Evolutionary conservation across 2,797 vertebrate species (phyloP).

Genomic region (Prionace glauca): DNA sequence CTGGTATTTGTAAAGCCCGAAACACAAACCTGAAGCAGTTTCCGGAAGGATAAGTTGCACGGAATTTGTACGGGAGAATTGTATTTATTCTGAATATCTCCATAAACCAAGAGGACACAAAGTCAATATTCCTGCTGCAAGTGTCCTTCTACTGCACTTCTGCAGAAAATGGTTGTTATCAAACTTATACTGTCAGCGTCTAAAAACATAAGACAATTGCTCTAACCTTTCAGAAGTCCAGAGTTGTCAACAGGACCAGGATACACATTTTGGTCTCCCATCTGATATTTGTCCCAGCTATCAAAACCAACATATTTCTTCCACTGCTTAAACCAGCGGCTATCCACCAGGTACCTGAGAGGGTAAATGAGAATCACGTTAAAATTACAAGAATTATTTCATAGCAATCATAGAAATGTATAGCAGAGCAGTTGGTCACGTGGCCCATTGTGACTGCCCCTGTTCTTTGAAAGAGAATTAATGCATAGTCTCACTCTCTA

Average conservation of each 20-base stretch:
- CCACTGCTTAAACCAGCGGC: conserved; percentile 99
- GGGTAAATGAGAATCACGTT: conserved; percentile 42
- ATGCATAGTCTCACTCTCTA: background rate
- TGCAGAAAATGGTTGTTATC: background rate
- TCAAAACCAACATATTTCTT: conserved; percentile 99
- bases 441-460: background rate
- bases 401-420: background rate
- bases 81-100: background rate
- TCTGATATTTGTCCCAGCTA: conserved; percentile 98
- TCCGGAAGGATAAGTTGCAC: background rate
- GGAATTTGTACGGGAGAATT: background rate
- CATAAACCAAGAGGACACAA: background rate
- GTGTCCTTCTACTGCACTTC: background rate
- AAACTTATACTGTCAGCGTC: background rate
- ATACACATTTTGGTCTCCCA: conserved; percentile 96
- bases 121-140: background rate
- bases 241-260: conserved; percentile 95
- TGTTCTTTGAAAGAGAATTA: background rate
- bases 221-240: conserved; percentile 88
- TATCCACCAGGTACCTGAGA: conserved; percentile 92
- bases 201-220: background rate
- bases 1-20: background rate
- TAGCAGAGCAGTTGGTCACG: background rate
- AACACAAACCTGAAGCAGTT: background rate
- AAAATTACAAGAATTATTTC: background rate